These are phyloP conservation scores for Tetropium fuscum DNA, from an alignment of 2,888 invertebrate genomes.

Conservation along the genomic window DNA sequence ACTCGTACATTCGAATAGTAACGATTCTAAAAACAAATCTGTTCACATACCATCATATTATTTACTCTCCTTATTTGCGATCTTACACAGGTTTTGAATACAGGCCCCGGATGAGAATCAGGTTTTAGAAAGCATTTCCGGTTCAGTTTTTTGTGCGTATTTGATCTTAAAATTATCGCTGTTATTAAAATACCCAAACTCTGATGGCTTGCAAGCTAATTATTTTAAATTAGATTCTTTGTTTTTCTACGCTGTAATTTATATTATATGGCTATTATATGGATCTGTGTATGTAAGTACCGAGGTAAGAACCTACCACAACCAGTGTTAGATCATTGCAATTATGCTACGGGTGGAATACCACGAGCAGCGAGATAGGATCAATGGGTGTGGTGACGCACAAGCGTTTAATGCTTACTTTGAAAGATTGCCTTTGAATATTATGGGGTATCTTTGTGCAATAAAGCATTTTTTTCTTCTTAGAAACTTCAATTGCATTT, in stretches of 20 bases:
- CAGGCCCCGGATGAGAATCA: constrained; percentile 16
- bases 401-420: too few relatives aligned
- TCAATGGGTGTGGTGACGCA: too few relatives aligned
- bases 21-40: too few relatives aligned
- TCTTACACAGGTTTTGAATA: constrained; percentile 10
- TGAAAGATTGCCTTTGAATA: too few relatives aligned
- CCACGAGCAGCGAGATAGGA: too few relatives aligned
- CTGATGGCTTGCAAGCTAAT: constrained; percentile 6
- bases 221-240: constrained; percentile 12
- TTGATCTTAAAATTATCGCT: constrained; percentile 16
- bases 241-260: constrained; percentile 1
- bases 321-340: too few relatives aligned
- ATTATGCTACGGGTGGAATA: too few relatives aligned
- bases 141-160: constrained; percentile 17
- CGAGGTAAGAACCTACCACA: neutral
- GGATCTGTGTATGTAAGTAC: neutral
- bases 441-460: too few relatives aligned
- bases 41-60: constrained; percentile 16
- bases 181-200: constrained; percentile 6
- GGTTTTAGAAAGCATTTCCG: constrained; percentile 20
- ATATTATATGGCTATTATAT: neutral
- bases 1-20: too few relatives aligned
- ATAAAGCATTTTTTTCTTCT: too few relatives aligned
- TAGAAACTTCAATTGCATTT: too few relatives aligned
- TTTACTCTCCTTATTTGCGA: constrained; percentile 11